Percentiles rank a stretch among this genome's conserved stretches.
Evolutionary conservation across 2,113 vertebrate genomes (phyloP).

Genomic region (Macquaria ambigua): DNA sequence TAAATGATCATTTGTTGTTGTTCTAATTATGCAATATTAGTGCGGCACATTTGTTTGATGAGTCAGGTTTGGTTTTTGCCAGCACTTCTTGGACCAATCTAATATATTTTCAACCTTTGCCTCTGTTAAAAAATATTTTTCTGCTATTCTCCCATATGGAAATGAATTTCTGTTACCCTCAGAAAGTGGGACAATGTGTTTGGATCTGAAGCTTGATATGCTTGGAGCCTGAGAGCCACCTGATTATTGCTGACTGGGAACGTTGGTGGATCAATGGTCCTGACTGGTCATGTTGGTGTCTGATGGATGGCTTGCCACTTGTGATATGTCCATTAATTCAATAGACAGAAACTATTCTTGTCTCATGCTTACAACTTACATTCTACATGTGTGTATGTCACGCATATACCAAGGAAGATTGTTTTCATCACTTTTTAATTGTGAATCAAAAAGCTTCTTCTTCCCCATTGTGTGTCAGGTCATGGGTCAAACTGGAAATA

Average conservation of each 20-base stretch:
- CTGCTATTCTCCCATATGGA: conserved; percentile 18
- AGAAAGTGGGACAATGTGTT: conserved; percentile 31
- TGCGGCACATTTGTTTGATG: conserved; percentile 25
- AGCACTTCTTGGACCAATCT: conserved; percentile 40
- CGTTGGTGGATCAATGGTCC: conserved; percentile 66
- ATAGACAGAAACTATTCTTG: conserved; percentile 18
- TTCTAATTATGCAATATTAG: conserved; percentile 16
- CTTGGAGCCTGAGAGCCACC: conserved; percentile 38
- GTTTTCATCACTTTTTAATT: conserved; percentile 10
- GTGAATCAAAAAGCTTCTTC: conserved; percentile 31
- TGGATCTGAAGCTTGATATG: conserved; percentile 51
- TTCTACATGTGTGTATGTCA: background rate
- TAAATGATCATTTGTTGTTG: conserved; percentile 14
- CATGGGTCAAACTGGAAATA: conserved; percentile 49
- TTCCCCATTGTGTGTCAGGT: background rate
- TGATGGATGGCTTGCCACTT: conserved; percentile 69
- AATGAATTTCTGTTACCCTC: conserved; percentile 37
- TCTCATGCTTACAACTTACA: background rate
- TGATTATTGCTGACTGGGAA: conserved; percentile 78
- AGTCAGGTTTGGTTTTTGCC: conserved; percentile 42
- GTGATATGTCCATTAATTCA: conserved; percentile 57
- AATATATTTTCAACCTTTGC: conserved; percentile 28
- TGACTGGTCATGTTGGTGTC: conserved; percentile 46
- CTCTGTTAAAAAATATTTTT: background rate
- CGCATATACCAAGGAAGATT: background rate